phyloP scores from a whole-genome alignment of 2,888 invertebrate species.

The Sesia bembeciformis region DNA sequence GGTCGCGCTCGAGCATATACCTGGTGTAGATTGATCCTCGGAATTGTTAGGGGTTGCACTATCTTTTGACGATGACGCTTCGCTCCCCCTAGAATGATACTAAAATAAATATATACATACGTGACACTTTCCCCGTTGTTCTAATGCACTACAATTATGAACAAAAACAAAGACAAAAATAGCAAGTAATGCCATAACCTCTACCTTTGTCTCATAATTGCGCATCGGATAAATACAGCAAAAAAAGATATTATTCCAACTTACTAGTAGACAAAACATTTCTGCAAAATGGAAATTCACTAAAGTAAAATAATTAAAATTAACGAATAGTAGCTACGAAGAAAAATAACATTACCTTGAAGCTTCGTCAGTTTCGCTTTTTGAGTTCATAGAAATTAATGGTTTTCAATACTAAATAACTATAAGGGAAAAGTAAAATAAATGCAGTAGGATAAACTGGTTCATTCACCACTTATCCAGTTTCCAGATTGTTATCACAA shows the following conservation, averaged over 20 bases:
- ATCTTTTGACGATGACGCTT: conserved; percentile 67
- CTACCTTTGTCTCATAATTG: conserved; percentile 22
- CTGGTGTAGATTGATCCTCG: conserved; percentile 37
- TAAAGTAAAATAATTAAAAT: neutral
- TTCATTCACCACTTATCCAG: conserved; percentile 29
- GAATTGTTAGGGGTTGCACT: conserved; percentile 45
- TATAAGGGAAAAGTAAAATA: conserved; percentile 36
- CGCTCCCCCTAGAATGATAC: conserved; percentile 55
- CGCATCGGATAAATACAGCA: conserved; percentile 19
- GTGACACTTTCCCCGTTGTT: conserved; percentile 8
- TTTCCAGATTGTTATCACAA: conserved; percentile 24
- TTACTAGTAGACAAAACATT: neutral
- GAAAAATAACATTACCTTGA: conserved; percentile 51
- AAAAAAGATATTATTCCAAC: conserved; percentile 1
- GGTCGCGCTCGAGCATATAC: conserved; percentile 47
- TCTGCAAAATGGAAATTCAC: neutral
- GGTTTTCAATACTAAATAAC: conserved; percentile 40
- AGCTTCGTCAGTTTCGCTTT: conserved; percentile 73
- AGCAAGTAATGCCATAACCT: conserved; percentile 66
- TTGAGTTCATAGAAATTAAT: conserved; percentile 72
- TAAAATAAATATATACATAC: conserved; percentile 7
- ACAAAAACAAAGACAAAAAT: conserved; percentile 59
- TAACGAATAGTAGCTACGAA: neutral
- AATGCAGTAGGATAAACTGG: conserved; percentile 28
- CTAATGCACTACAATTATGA: conserved; percentile 11